A percentile compares a stretch with the other conserved stretches of the same genome.
Evolutionary conservation across 2,113 vertebrate genomes (phyloP).

Genomic region (Prietella phreatophila): DNA sequence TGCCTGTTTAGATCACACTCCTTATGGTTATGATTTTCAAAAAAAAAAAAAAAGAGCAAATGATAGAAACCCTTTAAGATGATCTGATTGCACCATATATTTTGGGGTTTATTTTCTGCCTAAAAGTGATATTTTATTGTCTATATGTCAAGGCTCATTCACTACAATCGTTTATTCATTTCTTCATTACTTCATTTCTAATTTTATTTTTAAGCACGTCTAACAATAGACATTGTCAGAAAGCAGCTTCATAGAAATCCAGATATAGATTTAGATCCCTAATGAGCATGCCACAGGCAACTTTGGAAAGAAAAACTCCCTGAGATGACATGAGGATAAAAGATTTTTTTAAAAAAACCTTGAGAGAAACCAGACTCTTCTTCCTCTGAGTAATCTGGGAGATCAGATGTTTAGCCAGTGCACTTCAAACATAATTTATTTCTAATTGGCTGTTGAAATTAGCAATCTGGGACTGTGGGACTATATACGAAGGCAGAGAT

Average conservation of each 20-base stretch:
- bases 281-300: not conserved
- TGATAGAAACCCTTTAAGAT: not conserved
- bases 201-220: not conserved
- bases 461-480: not conserved
- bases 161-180: too few species aligned
- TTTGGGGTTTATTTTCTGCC: not conserved
- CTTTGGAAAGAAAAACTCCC: not conserved
- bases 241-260: not conserved
- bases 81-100: not conserved
- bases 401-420: not conserved
- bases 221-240: not conserved
- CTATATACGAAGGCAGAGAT: slow-evolving; percentile 4
- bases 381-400: not conserved
- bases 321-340: not conserved
- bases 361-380: not conserved
- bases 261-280: not conserved
- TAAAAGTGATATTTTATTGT: not conserved
- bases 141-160: too few species aligned
- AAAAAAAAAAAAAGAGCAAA: not conserved
- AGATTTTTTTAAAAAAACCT: too few species aligned
- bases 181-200: too few species aligned
- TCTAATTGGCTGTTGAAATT: not conserved
- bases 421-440: not conserved
- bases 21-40: not conserved
- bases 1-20: not conserved